A percentile compares a stretch with the other conserved stretches of the same genome.
Evolutionary conservation across 2,888 invertebrate species (phyloP).

Genomic region (Horisme vitalbata): DNA sequence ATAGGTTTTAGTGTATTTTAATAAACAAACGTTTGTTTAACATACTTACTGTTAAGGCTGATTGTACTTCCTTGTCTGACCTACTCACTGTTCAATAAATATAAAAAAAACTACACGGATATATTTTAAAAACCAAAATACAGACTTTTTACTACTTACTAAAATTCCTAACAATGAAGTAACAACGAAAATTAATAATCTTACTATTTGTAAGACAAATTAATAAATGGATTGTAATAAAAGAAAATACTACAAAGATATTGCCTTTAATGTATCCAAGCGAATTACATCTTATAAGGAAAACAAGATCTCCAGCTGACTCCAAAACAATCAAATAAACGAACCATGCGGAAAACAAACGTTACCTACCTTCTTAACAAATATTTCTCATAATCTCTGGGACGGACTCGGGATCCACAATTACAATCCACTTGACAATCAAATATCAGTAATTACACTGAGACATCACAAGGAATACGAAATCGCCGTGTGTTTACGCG

Average conservation of each 20-base stretch:
- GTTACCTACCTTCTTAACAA: constrained; percentile 46
- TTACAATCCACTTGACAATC: constrained; percentile 57
- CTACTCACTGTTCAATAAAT: too few relatives aligned
- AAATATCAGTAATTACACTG: constrained; percentile 55
- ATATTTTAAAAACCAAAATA: too few relatives aligned
- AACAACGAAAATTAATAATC: too few relatives aligned
- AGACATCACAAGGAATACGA: constrained; percentile 49
- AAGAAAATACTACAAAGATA: constrained; percentile 3
- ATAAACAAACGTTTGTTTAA: too few relatives aligned
- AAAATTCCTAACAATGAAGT: too few relatives aligned
- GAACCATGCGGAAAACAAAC: constrained; percentile 28
- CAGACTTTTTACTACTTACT: too few relatives aligned
- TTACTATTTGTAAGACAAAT: too few relatives aligned
- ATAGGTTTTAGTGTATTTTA: too few relatives aligned
- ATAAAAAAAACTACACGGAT: too few relatives aligned
- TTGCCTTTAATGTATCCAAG: constrained; percentile 4
- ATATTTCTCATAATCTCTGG: constrained; percentile 39
- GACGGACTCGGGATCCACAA: constrained; percentile 46
- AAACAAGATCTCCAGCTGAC: constrained; percentile 20
- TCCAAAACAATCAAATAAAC: constrained; percentile 20
- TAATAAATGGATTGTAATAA: background rate
- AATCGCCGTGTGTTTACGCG: constrained; percentile 52
- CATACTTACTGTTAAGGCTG: too few relatives aligned
- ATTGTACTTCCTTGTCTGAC: too few relatives aligned
- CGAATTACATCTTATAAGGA: constrained; percentile 18